Evolutionary conservation across 2,888 invertebrate genomes (phyloP).

Genomic region (Cheilosia pagana): DNA sequence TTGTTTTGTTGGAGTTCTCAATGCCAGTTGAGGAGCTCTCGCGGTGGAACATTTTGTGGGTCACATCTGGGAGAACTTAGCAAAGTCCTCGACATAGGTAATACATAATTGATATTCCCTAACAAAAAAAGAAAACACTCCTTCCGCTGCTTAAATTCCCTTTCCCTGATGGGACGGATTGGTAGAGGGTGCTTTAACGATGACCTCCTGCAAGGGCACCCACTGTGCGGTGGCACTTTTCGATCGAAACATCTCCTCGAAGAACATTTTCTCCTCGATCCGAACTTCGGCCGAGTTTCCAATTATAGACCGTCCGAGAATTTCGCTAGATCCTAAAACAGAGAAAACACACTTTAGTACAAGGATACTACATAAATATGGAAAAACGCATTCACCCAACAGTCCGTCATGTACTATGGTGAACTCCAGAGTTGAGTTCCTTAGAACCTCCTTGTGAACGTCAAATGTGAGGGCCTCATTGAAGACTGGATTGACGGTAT

Average conservation of each 20-base stretch:
- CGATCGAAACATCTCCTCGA: conserved; percentile 85
- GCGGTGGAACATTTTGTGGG: conserved; percentile 14
- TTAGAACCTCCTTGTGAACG: conserved; percentile 88
- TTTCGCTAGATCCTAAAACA: conserved; percentile 84
- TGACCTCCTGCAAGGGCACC: conserved; percentile 84
- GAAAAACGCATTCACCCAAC: conserved; percentile 81
- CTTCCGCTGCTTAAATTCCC: conserved; percentile 29
- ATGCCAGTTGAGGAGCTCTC: neutral
- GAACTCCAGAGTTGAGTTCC: conserved; percentile 85
- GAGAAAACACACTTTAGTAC: neutral
- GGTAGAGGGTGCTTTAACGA: conserved; percentile 35
- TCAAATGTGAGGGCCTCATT: conserved; percentile 98
- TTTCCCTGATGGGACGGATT: conserved; percentile 49
- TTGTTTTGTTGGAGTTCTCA: neutral
- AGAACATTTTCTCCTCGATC: conserved; percentile 84
- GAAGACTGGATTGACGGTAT: conserved; percentile 94
- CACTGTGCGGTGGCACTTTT: conserved; percentile 86
- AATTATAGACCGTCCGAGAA: conserved; percentile 84
- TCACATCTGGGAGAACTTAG: conserved; percentile 17
- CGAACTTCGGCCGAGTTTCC: conserved; percentile 83
- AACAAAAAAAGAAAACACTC: conserved; percentile 20
- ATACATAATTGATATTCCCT: conserved; percentile 15
- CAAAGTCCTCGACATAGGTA: conserved; percentile 17
- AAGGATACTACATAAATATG: neutral
- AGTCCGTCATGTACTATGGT: conserved; percentile 86